Percentiles rank a stretch among this genome's conserved stretches.
phyloP scores from a whole-genome alignment of 2,888 invertebrate species.

The Meloe dianella region DNA sequence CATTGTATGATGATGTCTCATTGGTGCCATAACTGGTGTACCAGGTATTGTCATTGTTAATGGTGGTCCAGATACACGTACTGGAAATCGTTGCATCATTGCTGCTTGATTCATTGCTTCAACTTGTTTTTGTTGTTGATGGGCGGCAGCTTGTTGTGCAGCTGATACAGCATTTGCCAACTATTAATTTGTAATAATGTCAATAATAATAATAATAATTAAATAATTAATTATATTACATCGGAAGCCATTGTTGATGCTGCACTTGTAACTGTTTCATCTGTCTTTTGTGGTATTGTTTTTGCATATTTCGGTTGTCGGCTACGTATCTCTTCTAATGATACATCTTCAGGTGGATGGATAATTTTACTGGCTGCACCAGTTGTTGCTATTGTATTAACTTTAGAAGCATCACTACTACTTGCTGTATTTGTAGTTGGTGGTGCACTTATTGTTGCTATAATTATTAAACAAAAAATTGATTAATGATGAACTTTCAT shows the following conservation, averaged over 20 bases:
- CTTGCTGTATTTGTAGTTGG: slow-evolving; percentile 63
- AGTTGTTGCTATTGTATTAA: slow-evolving; percentile 74
- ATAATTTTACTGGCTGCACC: slow-evolving; percentile 88
- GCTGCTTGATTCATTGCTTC: slow-evolving; percentile 56
- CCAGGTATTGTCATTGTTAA: slow-evolving; percentile 61
- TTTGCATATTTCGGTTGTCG: slow-evolving; percentile 69
- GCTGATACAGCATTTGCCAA: slow-evolving; percentile 61
- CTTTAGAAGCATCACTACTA: slow-evolving; percentile 44
- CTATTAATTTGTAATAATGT: slow-evolving; percentile 40
- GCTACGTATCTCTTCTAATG: slow-evolving; percentile 83
- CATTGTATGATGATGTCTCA: slow-evolving; percentile 63
- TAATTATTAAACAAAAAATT: slow-evolving; percentile 44
- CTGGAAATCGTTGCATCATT: slow-evolving; percentile 60
- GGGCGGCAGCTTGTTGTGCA: slow-evolving; percentile 61
- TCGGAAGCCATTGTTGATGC: slow-evolving; percentile 53
- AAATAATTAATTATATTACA: slow-evolving; percentile 37
- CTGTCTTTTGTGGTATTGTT: slow-evolving; percentile 50
- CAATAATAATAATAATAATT: slow-evolving; percentile 5
- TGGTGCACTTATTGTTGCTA: slow-evolving; percentile 79
- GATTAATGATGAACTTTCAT: slow-evolving; percentile 62
- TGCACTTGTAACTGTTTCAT: slow-evolving; percentile 51
- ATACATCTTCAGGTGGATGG: slow-evolving; percentile 93
- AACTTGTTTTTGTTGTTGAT: slow-evolving; percentile 58
- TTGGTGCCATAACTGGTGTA: slow-evolving; percentile 62
- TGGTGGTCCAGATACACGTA: slow-evolving; percentile 58